Percentiles rank a stretch among this genome's conserved stretches.
Evolutionary conservation across 2,888 invertebrate species (phyloP).

Genomic region (Panzeria rudis): DNA sequence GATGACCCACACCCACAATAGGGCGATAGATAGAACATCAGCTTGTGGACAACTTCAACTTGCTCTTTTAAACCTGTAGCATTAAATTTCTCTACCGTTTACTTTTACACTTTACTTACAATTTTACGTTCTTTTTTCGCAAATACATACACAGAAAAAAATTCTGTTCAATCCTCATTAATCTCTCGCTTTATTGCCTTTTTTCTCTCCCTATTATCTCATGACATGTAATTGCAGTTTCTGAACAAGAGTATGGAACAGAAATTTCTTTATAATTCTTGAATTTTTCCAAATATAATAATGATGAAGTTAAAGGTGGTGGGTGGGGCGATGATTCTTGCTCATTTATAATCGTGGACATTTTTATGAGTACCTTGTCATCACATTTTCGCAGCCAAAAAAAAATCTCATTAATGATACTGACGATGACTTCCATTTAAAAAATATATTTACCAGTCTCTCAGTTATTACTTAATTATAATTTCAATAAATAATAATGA

Average conservation of each 20-base stretch:
- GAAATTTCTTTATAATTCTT: not conserved
- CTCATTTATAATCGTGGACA: not conserved
- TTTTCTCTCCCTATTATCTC: not conserved
- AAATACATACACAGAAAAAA: not conserved
- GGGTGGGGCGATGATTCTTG: not conserved
- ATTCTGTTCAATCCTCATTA: slow-evolving; percentile 8
- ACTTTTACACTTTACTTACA: not conserved
- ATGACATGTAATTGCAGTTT: not conserved
- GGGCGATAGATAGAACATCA: no score
- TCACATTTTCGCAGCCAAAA: not conserved
- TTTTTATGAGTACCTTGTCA: slow-evolving; percentile 11
- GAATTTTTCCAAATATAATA: not conserved
- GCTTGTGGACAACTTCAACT: no score
- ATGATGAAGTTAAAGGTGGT: not conserved
- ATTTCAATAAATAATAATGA: slow-evolving; percentile 35
- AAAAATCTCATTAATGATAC: slow-evolving; percentile 3
- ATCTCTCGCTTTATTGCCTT: not conserved
- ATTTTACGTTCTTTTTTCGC: not conserved
- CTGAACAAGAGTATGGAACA: not conserved
- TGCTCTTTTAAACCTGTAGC: no score
- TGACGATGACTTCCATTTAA: not conserved
- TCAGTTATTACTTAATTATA: slow-evolving; percentile 35
- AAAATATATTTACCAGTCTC: not conserved
- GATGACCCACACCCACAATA: no score
- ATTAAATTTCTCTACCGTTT: not conserved